phyloP scores from a whole-genome alignment of 2,888 invertebrate species.

The Blastobasis lacticolella region DNA sequence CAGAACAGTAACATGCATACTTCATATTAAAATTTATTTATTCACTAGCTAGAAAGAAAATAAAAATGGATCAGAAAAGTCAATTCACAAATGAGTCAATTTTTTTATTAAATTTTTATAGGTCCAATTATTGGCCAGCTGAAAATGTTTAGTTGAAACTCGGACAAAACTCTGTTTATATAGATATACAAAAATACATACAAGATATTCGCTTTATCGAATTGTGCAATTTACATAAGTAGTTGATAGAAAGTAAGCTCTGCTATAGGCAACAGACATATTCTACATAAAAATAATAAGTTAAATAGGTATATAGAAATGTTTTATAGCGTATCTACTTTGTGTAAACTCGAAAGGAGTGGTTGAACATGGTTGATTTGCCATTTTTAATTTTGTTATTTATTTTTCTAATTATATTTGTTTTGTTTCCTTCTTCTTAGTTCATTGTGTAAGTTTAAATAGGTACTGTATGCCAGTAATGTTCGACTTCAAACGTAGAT shows the following conservation, averaged over 20 bases:
- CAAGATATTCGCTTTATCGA: slow-evolving; percentile 64
- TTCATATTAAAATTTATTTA: background rate
- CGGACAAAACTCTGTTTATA: no score
- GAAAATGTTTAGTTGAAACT: no score
- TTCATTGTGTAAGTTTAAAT: slow-evolving; percentile 28
- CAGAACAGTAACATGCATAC: background rate
- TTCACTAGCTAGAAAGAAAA: background rate
- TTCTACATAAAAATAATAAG: slow-evolving; percentile 33
- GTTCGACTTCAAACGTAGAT: slow-evolving; percentile 41
- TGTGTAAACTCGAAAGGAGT: slow-evolving; percentile 17
- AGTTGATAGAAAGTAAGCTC: slow-evolving; percentile 48
- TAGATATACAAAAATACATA: background rate
- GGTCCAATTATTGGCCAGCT: no score
- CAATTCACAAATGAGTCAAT: no score
- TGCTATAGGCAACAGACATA: slow-evolving; percentile 26
- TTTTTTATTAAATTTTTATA: no score
- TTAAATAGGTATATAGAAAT: slow-evolving; percentile 33
- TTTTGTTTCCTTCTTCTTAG: slow-evolving; percentile 39
- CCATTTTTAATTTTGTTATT: slow-evolving; percentile 57
- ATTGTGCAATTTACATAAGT: slow-evolving; percentile 70
- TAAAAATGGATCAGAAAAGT: background rate
- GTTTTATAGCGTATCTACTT: slow-evolving; percentile 13
- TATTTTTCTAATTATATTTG: slow-evolving; percentile 65
- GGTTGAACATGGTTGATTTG: slow-evolving; percentile 15
- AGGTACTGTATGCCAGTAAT: slow-evolving; percentile 63